Evolutionary conservation across 2,888 invertebrate genomes (phyloP), one percentile per base, ranked within the genome.

Genomic region (Leucophenga maculata): DNA sequence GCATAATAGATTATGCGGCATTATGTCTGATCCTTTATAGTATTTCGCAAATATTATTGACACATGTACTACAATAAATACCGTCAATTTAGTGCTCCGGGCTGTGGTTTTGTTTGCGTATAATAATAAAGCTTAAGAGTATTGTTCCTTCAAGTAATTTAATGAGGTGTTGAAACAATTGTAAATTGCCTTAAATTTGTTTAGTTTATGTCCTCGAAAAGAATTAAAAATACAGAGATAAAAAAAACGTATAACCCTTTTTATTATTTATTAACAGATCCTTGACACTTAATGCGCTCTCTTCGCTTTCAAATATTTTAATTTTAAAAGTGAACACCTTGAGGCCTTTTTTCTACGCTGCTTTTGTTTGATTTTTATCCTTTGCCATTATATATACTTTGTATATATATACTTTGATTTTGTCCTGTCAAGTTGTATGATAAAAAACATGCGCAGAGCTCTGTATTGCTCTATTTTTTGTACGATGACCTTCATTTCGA

Each of bases 281-380:
- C 39, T 60, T 39, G 44, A 60, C 44, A 44, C 44, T 44, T 32
- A 20, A 18, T 64, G 44, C 20, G 20, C 46, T 22, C 20, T 22
- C 22, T 18, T 44, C 6, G 6, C 39, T 39, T n/a, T 60, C 8
- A 26, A 16, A 22, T 46, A 64, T 64, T 64, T 64, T 46, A 64
- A 46, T 64, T 64, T 46, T n/a, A 64, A 46, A 64, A 44, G 2
- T 64, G 62, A 64, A 64, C 62, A 64, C 62, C 48, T 64, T 48
- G 6, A 22, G 44, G 48, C n/a, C 13, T 46, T 64, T 48, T 48
- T 64, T 32, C n/a, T n/a, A n/a, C 3, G 26, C 4, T 26, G 2
- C 57, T 60, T 60, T 60, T 6, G 4, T n/a, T 60, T 16, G 26
- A 9, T 16, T 60, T 60, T 22, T 55, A 55, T 22, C 6, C 4